Conservation (phyloP, 2,888 invertebrate genomes). For the Bedellia somnulentella region DNA sequence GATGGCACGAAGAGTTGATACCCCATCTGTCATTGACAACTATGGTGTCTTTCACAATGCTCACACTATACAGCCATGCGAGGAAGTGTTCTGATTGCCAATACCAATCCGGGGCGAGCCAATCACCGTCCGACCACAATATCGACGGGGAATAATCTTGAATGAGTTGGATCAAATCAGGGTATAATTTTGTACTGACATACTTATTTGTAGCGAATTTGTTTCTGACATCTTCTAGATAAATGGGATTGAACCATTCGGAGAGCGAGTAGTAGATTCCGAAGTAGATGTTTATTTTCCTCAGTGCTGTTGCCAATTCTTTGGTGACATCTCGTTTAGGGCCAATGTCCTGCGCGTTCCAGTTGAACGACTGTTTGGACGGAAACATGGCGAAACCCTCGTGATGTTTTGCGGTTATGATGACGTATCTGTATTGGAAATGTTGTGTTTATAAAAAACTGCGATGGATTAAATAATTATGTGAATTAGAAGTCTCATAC, state of each 20-base stretch:
- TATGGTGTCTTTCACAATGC: conserved; percentile 76
- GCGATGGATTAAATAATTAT: too few species aligned
- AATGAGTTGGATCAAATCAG: conserved; percentile 72
- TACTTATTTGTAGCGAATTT: conserved; percentile 63
- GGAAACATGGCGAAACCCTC: conserved; percentile 77
- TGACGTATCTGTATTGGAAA: conserved; percentile 60
- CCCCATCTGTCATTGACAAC: conserved; percentile 91
- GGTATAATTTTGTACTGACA: conserved; percentile 64
- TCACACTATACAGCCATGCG: conserved; percentile 82
- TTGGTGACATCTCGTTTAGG: conserved; percentile 70
- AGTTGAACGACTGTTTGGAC: conserved; percentile 69
- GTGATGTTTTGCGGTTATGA: conserved; percentile 76
- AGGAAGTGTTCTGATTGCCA: conserved; percentile 78
- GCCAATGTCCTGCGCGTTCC: conserved; percentile 73
- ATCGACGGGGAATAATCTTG: conserved; percentile 65
- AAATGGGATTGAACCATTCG: conserved; percentile 79
- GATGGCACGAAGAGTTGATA: conserved; percentile 66
- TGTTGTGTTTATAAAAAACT: too few species aligned
- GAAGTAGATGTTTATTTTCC: conserved; percentile 50
- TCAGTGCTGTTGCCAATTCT: conserved; percentile 67
- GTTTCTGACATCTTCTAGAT: conserved; percentile 62
- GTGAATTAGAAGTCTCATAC: too few species aligned
- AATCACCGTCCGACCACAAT: conserved; percentile 86
- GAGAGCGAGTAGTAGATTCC: conserved; percentile 76
- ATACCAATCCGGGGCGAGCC: conserved; percentile 75